Percentiles rank a stretch among this genome's conserved stretches.
phyloP scores from a whole-genome alignment of 2,888 invertebrate species.

The Ectobius pallidus region DNA sequence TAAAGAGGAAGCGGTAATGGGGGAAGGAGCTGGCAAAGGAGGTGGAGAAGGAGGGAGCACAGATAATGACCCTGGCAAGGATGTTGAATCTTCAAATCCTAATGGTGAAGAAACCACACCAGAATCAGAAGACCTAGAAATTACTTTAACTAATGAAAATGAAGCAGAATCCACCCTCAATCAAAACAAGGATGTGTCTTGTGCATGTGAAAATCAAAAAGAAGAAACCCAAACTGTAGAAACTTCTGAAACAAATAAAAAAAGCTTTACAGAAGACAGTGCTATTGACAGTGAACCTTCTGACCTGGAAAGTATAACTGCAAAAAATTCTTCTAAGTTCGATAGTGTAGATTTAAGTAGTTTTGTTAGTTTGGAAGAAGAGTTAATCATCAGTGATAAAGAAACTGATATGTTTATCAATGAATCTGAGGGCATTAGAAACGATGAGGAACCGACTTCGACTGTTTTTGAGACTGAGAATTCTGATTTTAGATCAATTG shows the following conservation, averaged over 20 bases:
- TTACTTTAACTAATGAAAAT: too few relatives aligned
- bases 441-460: not conserved
- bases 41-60: not conserved
- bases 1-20: not conserved
- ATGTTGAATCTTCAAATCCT: too few relatives aligned
- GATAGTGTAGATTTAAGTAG: not conserved
- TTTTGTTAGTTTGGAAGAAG: not conserved
- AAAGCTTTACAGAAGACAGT: not conserved
- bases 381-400: not conserved
- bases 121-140: too few relatives aligned
- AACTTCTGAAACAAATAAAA: not conserved
- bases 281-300: not conserved
- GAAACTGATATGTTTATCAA: not conserved
- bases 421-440: not conserved
- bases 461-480: not conserved
- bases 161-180: too few relatives aligned
- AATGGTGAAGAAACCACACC: too few relatives aligned
- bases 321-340: not conserved
- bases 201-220: not conserved
- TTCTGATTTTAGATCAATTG: not conserved
- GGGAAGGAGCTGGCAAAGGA: not conserved
- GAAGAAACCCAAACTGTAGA: not conserved
- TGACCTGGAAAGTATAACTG: not conserved
- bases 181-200: not conserved
- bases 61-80: too few relatives aligned